Evolutionary conservation across 2,797 vertebrate species (phyloP).

Genomic region (Falco peregrinus): DNA sequence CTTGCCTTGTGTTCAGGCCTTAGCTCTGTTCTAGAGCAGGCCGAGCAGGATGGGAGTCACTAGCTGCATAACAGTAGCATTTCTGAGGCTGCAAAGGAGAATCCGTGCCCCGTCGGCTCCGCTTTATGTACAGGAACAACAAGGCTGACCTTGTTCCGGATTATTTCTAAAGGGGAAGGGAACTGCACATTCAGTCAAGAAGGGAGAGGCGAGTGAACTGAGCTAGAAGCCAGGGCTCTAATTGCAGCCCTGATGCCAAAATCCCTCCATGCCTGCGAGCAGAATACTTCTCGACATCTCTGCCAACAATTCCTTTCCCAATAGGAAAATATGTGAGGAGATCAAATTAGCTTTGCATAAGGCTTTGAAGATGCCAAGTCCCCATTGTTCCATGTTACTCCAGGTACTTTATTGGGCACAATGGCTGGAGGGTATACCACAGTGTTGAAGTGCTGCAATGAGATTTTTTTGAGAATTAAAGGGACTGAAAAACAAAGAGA

Average conservation of each 20-base stretch:
- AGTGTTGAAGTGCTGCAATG: not conserved
- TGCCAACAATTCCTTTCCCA: slow-evolving; percentile 10
- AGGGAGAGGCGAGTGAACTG: not conserved
- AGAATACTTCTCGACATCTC: not conserved
- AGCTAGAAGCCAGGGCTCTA: not conserved
- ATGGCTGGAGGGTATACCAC: not conserved
- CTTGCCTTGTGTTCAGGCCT: no score
- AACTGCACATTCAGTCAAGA: not conserved
- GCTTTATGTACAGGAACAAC: not conserved
- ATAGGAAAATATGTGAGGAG: not conserved
- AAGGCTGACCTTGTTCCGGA: not conserved
- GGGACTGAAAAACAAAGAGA: not conserved
- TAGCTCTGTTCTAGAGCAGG: not conserved
- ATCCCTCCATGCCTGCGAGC: not conserved
- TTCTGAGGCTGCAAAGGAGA: not conserved
- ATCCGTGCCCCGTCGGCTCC: accelerated
- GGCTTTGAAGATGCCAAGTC: slow-evolving; percentile 7
- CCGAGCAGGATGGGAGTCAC: not conserved
- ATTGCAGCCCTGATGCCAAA: slow-evolving; percentile 18
- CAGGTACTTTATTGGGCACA: not conserved
- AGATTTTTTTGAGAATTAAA: not conserved
- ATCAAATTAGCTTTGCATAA: slow-evolving; percentile 2
- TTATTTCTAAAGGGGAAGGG: not conserved
- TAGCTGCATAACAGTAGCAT: not conserved
- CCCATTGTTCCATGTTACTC: not conserved